phyloP scores from a whole-genome alignment of 2,113 vertebrate species.

The Pseudorectes ferrugineus region DNA sequence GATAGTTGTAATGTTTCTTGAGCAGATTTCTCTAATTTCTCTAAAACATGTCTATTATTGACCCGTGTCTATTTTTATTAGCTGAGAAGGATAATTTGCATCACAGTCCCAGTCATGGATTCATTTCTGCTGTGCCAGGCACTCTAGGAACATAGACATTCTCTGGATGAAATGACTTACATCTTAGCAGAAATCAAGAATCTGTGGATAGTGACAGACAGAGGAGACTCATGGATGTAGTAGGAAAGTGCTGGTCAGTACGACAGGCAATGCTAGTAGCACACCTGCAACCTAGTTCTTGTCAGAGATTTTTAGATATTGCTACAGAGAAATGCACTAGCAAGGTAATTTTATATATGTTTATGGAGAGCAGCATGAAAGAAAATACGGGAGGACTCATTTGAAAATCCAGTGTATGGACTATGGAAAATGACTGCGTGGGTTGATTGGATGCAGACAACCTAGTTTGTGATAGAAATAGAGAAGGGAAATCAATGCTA shows the following conservation, averaged over 20 bases:
- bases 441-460: background rate
- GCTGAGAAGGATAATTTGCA: background rate
- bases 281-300: background rate
- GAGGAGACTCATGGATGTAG: background rate
- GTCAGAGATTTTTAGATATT: background rate
- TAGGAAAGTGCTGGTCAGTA: background rate
- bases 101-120: background rate
- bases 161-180: background rate
- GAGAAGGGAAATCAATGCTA: background rate
- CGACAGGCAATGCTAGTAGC: background rate
- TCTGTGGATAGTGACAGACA: background rate
- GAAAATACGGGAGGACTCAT: background rate
- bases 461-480: background rate
- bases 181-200: background rate
- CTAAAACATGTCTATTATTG: background rate
- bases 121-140: background rate
- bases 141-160: background rate
- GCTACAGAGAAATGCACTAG: background rate
- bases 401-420: background rate
- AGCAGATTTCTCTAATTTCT: background rate
- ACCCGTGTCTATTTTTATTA: background rate
- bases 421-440: background rate
- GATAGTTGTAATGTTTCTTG: background rate
- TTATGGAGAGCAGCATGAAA: background rate
- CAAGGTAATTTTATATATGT: background rate